Evolutionary conservation across 1,140 invertebrate genomes (phyloP).

Genomic region (Aporrectodea caliginosa): DNA sequence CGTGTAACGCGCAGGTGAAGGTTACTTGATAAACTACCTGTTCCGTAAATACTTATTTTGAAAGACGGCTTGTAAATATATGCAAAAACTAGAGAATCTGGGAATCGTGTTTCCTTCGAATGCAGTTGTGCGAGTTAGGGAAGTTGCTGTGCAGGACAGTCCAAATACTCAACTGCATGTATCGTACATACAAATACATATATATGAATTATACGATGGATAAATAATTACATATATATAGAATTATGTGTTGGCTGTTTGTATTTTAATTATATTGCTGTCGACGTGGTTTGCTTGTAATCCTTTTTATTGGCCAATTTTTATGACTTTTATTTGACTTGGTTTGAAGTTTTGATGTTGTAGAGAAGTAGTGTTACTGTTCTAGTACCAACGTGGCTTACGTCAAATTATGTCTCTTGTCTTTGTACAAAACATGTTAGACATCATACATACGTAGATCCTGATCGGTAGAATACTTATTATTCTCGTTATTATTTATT

Average conservation of each 20-base stretch:
- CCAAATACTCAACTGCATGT: no score
- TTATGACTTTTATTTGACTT: neutral
- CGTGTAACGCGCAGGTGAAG: no score
- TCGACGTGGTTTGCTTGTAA: neutral
- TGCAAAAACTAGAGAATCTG: no score
- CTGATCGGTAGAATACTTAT: neutral
- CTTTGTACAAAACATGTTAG: neutral
- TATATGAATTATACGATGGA: neutral
- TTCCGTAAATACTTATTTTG: no score
- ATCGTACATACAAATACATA: neutral
- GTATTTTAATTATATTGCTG: neutral
- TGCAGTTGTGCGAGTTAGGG: no score
- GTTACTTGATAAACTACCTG: no score
- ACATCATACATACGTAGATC: neutral
- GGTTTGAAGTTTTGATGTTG: constrained; percentile 1
- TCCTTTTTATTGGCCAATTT: neutral
- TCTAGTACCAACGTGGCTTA: neutral
- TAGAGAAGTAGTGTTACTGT: neutral
- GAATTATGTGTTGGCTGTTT: neutral
- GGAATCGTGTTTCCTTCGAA: no score
- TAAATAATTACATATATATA: neutral
- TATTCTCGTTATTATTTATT: neutral
- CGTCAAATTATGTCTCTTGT: neutral
- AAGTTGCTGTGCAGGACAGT: no score
- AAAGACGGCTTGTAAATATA: no score